Evolutionary conservation across 2,888 invertebrate species (phyloP), one percentile per base, ranked within the genome.

Genomic region (Leptinotarsa haldemani): DNA sequence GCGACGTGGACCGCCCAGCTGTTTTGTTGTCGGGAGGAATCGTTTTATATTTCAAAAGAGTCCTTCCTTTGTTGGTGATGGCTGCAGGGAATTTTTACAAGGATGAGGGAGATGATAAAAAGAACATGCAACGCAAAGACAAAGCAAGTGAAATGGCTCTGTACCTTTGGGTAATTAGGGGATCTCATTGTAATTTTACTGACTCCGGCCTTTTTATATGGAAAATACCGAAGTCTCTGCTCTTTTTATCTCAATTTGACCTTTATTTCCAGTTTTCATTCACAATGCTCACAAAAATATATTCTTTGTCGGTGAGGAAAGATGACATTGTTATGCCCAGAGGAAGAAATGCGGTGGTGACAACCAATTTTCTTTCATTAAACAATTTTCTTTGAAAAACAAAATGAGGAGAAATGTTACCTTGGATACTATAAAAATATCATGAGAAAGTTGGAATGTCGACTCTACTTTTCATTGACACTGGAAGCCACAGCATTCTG

Each of bases 61-160:
- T 72, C 76, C 76, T 79, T 80, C 76, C 76, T 80, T 80, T 79
- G 78, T 78, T 76, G 79, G 76, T 77, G 75, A 71, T 73, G 71
- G 77, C 79, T 74, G 71, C 65, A 72, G 75, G 76, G 74, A 71
- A 73, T 75, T 76, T 77, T 77, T 74, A 74, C 68, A 74, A 77
- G 74, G 73, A 70, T 61, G 52, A 20, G 53, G 72, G 64, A 61
- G 76, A 78, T 80, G 78, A 81, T 79, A 78, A 81, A 80, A 81
- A 78, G 79, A 79, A 77, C 80, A 79, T 80, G 78, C 69, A 65
- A 69, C 61, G 73, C 74, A 78, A 70, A 81, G 78, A 80, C 79
- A 80, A 80, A 80, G 78, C 71, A 70, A 73, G 70, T 70, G 70
- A 75, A 80, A 77, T 77, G 78, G 76, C 79, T 78, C 75, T 75